Evolutionary conservation across 2,113 vertebrate species (phyloP).

Genomic region (Seriola quinqueradiata): DNA sequence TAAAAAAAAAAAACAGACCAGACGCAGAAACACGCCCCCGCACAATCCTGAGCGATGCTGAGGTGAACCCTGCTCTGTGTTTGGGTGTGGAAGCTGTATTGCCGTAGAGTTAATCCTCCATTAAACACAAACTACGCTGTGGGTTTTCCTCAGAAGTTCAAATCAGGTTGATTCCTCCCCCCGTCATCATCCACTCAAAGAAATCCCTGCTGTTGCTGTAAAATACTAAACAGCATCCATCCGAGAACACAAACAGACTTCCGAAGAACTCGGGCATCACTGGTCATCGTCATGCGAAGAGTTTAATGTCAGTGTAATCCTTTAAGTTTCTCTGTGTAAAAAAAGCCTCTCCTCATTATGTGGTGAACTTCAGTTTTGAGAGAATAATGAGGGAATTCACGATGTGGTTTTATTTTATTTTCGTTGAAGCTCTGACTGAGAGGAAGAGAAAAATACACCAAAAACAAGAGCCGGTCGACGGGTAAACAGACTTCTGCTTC

Average conservation of each 20-base stretch:
- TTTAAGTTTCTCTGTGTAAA: neutral
- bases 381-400: neutral
- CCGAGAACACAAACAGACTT: conserved; percentile 34
- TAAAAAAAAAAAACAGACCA: neutral
- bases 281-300: conserved; percentile 20
- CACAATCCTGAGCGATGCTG: neutral
- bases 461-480: no score
- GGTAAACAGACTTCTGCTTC: no score
- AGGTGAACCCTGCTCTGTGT: neutral
- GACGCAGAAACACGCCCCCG: neutral
- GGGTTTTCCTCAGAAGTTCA: neutral
- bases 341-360: no score
- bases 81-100: conserved; percentile 30
- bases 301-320: conserved; percentile 31
- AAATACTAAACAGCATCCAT: conserved; percentile 43
- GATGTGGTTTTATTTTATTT: no score
- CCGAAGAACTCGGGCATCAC: conserved; percentile 25
- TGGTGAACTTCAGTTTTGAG: neutral
- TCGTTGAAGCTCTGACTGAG: no score
- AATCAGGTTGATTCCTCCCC: conserved; percentile 10
- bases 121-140: neutral
- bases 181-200: neutral
- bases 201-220: conserved; percentile 35
- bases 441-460: no score
- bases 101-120: conserved; percentile 34